Base-by-base conservation (phyloP, 2,797 vertebrate genomes). In the Coluber constrictor region DNA sequence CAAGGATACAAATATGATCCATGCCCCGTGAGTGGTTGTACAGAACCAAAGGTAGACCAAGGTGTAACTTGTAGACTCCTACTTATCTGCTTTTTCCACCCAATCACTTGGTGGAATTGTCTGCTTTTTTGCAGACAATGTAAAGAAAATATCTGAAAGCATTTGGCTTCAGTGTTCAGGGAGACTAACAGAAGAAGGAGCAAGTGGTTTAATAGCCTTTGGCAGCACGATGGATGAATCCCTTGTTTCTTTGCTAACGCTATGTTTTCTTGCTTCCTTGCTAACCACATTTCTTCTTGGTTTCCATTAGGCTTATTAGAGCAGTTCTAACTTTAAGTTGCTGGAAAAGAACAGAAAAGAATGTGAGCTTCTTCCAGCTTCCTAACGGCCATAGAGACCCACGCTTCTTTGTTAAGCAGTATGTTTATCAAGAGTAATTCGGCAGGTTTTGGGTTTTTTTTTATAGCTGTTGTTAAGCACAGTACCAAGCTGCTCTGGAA, bases 401-500 rank as follows among this genome's bases (percentile, higher is more conserved):
- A 88, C 23, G 8, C 0, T 88, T 86, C 43, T 88, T 23, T 90
- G 63, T 29, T 94, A 89, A 94, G 83, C 5, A 91, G 0, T 18
- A 6, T 66, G 25, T 5, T 9, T 11, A 20, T 0, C 4, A 5
- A 43, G 47, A 0, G 90, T 57, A 93, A 27, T 87, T 91, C 13
- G 89, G 27, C 88, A 86, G 0, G 74, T 11, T 4, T 4, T 4
- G 1, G 93, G n/a, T n/a, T 93, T 83, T 83, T 83, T 83, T 91
- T 15, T 25, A 93, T 94, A 91, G 43, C 18, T 10, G 3, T 94
- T 93, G 86, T 4, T 83, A 90, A 94, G 20, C 90, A 59, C 10
- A 55, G 5, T 43, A 91, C 16, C 37, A 92, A 91, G 47, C 56
- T 91, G 90, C 66, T 96, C 15, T 94, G 91, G 92, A 97, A 96